Conservation (phyloP, 2,888 invertebrate genomes). For the Volucella inanis region DNA sequence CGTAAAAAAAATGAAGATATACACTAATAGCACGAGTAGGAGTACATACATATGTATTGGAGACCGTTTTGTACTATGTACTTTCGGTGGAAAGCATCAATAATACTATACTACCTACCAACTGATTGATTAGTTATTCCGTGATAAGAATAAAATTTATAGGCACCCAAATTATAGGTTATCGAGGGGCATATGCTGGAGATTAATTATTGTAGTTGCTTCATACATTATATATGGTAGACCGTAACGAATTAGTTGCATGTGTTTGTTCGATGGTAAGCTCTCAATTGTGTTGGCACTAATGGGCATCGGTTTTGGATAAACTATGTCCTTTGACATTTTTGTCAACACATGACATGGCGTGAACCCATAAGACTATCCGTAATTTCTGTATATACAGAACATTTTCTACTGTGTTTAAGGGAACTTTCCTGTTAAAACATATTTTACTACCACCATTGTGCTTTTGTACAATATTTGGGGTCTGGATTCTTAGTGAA, state of each 20-base stretch:
- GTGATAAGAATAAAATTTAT: conserved; percentile 28
- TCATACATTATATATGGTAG: background rate
- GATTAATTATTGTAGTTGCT: conserved; percentile 21
- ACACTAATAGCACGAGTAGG: background rate
- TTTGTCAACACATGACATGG: too few relatives aligned
- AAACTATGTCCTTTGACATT: too few relatives aligned
- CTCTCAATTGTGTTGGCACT: background rate
- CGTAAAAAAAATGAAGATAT: conserved; percentile 10
- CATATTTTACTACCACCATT: too few relatives aligned
- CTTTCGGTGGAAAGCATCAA: conserved; percentile 1
- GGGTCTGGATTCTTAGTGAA: too few relatives aligned
- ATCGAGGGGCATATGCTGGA: conserved; percentile 6
- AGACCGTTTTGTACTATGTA: conserved; percentile 4
- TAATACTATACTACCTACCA: conserved; percentile 26
- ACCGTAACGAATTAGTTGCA: background rate
- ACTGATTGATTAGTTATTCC: conserved; percentile 30
- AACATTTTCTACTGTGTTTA: too few relatives aligned
- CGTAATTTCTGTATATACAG: too few relatives aligned
- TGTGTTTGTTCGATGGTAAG: background rate
- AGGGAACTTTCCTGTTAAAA: too few relatives aligned
- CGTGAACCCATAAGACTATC: too few relatives aligned
- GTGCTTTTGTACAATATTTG: too few relatives aligned
- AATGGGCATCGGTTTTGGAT: too few relatives aligned
- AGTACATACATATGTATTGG: conserved; percentile 9
- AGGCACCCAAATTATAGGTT: conserved; percentile 1